These are phyloP conservation scores for Platichthys flesus DNA, from an alignment of 2,113 vertebrate genomes.

Conservation along the genomic window DNA sequence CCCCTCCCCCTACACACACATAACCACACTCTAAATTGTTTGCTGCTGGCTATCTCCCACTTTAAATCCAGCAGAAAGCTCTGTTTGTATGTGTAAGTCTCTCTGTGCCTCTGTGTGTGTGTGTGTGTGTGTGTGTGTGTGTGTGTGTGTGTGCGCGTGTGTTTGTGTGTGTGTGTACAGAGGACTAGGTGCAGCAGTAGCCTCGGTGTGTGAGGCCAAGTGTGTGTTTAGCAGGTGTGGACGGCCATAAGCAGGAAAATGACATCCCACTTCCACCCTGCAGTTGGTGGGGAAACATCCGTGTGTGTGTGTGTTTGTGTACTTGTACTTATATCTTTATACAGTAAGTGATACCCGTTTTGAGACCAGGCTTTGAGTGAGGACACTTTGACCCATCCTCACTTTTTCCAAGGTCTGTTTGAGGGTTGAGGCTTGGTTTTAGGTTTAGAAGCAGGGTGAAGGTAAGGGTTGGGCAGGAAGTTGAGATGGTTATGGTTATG, in stretches of 20 bases:
- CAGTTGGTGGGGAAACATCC: constrained; percentile 59
- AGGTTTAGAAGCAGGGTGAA: not conserved
- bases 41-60: constrained; percentile 1
- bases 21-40: not conserved
- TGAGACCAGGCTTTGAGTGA: not conserved
- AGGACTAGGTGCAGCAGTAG: constrained; percentile 11
- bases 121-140: not conserved
- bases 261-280: constrained; percentile 56
- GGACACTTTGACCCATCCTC: not conserved
- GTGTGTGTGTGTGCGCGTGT: not conserved
- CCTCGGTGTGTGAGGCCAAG: not conserved
- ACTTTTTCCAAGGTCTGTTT: too few relatives aligned
- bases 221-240: constrained; percentile 76
- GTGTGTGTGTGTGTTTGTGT: constrained; percentile 23
- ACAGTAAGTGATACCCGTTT: not conserved
- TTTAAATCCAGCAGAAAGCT: constrained; percentile 22
- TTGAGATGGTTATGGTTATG: not conserved
- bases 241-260: constrained; percentile 17
- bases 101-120: not conserved
- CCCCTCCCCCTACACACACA: not conserved
- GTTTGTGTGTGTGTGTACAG: not conserved
- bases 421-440: not conserved
- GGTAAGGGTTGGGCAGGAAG: not conserved
- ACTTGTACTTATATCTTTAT: not conserved
- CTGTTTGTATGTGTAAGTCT: constrained; percentile 5